These are phyloP conservation scores for Bombus balteatus DNA, from an alignment of 1,140 invertebrate species.

Conservation along the genomic window DNA sequence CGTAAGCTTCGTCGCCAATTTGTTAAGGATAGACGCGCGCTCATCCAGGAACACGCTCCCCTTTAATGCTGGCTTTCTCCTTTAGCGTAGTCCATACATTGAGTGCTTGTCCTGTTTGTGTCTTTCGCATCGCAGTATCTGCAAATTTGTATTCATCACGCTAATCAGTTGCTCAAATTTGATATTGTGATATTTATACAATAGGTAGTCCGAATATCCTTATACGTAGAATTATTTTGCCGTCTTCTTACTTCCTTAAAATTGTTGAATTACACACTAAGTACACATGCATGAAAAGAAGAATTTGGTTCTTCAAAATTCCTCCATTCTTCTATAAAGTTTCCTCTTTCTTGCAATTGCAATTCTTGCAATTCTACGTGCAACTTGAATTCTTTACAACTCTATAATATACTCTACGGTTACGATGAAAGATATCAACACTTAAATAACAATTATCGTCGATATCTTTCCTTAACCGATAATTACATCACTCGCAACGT, in stretches of 20 bases:
- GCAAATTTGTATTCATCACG: constrained; percentile 9
- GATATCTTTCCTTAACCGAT: no score
- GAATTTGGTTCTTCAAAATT: neutral
- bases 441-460: no score
- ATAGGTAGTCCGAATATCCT: neutral
- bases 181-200: neutral
- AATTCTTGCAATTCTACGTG: no score
- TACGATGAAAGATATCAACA: no score
- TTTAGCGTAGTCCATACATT: neutral
- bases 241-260: neutral
- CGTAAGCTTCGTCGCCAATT: neutral
- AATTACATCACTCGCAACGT: no score
- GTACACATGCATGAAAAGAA: neutral
- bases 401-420: no score
- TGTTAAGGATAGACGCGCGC: neutral
- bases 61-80: neutral
- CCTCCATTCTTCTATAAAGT: no score
- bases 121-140: neutral
- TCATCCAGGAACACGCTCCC: constrained; percentile 15
- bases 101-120: neutral
- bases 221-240: neutral
- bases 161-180: neutral
- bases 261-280: neutral
- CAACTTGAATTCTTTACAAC: no score
- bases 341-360: no score